These are phyloP conservation scores for Euplagia quadripunctaria DNA, from an alignment of 2,888 invertebrate genomes.

Conservation along the genomic window DNA sequence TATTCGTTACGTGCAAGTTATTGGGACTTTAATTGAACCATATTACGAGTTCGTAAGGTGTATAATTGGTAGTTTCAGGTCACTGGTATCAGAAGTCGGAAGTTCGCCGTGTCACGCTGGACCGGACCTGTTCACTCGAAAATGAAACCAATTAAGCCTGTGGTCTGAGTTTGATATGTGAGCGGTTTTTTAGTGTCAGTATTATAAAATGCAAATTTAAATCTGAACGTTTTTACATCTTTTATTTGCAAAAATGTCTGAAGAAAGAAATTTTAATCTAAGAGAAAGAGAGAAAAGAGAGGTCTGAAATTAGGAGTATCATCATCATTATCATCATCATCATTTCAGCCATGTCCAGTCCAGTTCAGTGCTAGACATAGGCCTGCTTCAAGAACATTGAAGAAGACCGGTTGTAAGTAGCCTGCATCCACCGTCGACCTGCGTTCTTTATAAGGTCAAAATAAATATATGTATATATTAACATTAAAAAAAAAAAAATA, in stretches of 20 bases:
- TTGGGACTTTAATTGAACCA: slow-evolving; percentile 39
- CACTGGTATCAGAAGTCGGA: slow-evolving; percentile 63
- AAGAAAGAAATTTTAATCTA: too few relatives aligned
- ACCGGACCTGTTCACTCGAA: slow-evolving; percentile 82
- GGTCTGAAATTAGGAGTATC: too few relatives aligned
- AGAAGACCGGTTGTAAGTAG: too few relatives aligned
- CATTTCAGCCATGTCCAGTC: too few relatives aligned
- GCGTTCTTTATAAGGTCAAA: too few relatives aligned
- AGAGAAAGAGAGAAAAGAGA: too few relatives aligned
- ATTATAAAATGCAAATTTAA: neutral
- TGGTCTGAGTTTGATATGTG: slow-evolving; percentile 58
- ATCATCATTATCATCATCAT: too few relatives aligned
- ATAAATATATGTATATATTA: too few relatives aligned
- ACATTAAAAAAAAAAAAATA: too few relatives aligned
- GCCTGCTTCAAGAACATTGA: too few relatives aligned
- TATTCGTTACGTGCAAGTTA: slow-evolving; percentile 22
- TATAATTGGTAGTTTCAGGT: slow-evolving; percentile 63
- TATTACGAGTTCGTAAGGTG: slow-evolving; percentile 60
- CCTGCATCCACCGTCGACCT: too few relatives aligned
- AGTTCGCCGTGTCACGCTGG: slow-evolving; percentile 74
- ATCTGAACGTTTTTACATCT: neutral
- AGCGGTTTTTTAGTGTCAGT: slow-evolving; percentile 34
- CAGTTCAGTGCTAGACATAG: too few relatives aligned
- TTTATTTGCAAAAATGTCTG: neutral
- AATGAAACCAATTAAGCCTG: slow-evolving; percentile 84